A percentile compares a stretch with the other conserved stretches of the same genome.
Conservation (phyloP, 2,888 invertebrate species). For the Eupithecia exiguata region DNA sequence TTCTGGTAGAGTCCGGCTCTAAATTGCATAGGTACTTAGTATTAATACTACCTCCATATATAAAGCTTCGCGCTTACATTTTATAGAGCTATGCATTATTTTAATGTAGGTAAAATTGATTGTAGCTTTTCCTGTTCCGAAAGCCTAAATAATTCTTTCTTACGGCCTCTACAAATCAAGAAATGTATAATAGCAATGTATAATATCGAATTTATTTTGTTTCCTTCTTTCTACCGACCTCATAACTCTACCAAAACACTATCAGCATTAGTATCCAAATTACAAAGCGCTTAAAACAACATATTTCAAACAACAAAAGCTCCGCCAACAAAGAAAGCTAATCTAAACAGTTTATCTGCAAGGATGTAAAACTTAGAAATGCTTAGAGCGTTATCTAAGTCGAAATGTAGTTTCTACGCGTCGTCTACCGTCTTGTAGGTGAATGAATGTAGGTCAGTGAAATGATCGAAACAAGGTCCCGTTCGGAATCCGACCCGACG, state of each 20-base stretch:
- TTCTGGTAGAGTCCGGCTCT: neutral
- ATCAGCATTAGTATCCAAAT: conserved; percentile 1
- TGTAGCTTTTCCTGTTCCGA: neutral
- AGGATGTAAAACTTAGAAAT: conserved; percentile 34
- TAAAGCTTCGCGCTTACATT: neutral
- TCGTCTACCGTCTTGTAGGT: conserved; percentile 53
- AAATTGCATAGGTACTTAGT: neutral
- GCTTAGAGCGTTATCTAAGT: conserved; percentile 34
- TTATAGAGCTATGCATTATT: neutral
- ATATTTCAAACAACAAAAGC: conserved; percentile 3
- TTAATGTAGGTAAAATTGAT: neutral
- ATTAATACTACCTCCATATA: neutral
- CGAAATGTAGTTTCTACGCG: conserved; percentile 49
- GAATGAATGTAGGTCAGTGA: conserved; percentile 79
- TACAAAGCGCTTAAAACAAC: neutral
- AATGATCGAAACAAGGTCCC: conserved; percentile 80
- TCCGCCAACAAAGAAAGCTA: conserved; percentile 25
- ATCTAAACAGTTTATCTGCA: conserved; percentile 22
- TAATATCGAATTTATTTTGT: too few relatives aligned
- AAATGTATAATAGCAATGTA: too few relatives aligned
- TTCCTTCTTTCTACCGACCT: too few relatives aligned
- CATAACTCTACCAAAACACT: neutral
- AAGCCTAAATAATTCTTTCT: neutral
- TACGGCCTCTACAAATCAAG: too few relatives aligned
- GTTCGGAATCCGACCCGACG: conserved; percentile 76